Evolutionary conservation across 2,113 vertebrate genomes (phyloP).

Genomic region (Menidia beryllina): DNA sequence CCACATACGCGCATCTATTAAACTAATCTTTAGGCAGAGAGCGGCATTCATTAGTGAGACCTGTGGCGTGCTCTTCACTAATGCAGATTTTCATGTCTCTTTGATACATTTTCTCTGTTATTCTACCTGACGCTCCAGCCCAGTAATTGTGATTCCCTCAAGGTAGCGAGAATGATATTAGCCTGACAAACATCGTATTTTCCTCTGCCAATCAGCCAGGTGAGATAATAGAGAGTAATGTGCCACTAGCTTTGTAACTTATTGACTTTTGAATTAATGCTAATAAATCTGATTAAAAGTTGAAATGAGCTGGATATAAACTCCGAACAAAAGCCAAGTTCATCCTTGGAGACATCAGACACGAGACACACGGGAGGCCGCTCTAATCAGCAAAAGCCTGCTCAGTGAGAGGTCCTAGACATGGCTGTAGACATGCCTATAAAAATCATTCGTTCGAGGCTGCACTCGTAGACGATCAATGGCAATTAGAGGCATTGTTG

Average conservation of each 20-base stretch:
- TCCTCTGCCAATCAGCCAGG: constrained; percentile 62
- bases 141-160: constrained; percentile 64
- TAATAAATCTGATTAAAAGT: constrained; percentile 73
- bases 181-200: constrained; percentile 68
- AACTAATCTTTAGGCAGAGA: constrained; percentile 49
- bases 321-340: constrained; percentile 21
- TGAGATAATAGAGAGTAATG: constrained; percentile 76
- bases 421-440: constrained; percentile 36
- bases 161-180: constrained; percentile 64
- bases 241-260: constrained; percentile 55
- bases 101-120: constrained; percentile 66
- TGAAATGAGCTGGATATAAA: constrained; percentile 62
- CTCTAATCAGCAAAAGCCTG: constrained; percentile 29
- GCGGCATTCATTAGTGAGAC: constrained; percentile 59
- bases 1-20: constrained; percentile 40
- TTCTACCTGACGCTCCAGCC: constrained; percentile 62
- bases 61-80: constrained; percentile 40
- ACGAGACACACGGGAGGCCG: constrained; percentile 14
- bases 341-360: constrained; percentile 16
- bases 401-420: constrained; percentile 36
- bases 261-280: constrained; percentile 74
- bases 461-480: constrained; percentile 37
- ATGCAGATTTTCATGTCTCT: constrained; percentile 49
- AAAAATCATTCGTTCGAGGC: constrained; percentile 45
- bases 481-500: constrained; percentile 43